Conservation (phyloP, 2,888 invertebrate genomes). For the Strigamia maritima region DNA sequence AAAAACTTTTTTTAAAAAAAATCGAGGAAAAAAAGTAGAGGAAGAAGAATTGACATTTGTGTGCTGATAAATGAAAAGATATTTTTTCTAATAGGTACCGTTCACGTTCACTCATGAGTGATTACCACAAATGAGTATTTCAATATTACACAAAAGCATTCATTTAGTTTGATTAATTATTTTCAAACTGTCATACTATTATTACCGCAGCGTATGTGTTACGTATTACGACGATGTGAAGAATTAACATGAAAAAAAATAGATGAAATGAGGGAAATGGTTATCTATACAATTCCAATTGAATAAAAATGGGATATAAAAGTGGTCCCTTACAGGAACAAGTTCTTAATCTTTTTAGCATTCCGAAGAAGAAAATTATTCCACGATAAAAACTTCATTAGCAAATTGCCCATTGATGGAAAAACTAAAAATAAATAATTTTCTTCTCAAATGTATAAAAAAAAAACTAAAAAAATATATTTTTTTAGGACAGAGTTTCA, state of each 20-base stretch:
- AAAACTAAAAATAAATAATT: not conserved
- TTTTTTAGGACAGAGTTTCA: not conserved
- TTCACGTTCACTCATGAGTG: not conserved
- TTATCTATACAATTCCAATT: no score
- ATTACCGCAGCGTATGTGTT: no score
- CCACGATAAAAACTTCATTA: not conserved
- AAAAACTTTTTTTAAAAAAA: not conserved
- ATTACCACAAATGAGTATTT: not conserved
- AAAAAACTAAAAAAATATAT: not conserved
- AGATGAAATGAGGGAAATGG: not conserved
- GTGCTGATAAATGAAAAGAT: not conserved
- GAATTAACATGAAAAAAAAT: not conserved
- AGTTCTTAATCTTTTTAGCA: not conserved
- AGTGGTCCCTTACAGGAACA: not conserved
- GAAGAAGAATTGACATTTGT: conserved; percentile 9
- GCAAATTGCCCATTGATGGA: not conserved
- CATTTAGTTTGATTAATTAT: conserved; percentile 4
- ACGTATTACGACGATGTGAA: no score
- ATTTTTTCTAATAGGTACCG: not conserved
- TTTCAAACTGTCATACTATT: not conserved
- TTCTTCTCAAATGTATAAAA: not conserved
- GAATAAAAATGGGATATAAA: no score
- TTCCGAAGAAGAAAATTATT: not conserved
- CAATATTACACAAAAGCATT: not conserved
- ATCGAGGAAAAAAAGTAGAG: not conserved